Evolutionary conservation across 2,888 invertebrate genomes (phyloP), one percentile per base, ranked within the genome.

Genomic region (Trichopria drosophilae): DNA sequence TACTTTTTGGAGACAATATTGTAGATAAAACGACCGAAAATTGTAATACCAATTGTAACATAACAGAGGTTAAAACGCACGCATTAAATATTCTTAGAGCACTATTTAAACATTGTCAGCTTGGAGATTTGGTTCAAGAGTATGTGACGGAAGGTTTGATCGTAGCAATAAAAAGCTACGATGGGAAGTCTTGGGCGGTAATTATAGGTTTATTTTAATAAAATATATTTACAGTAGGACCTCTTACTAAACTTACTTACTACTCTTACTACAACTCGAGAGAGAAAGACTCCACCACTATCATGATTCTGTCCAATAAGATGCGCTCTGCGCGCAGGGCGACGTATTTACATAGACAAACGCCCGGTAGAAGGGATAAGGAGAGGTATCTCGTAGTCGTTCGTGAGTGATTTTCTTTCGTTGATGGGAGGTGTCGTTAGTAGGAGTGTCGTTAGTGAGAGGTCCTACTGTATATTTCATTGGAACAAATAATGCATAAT

Each of bases 51-150:
- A 20, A 51, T 12, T 51, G 52, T 29, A 37, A 55, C 41, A 43
- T 46, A 12, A 53, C 53, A n/a, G 53, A 83, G 49, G 78, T 81
- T 0, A 80, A 85, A 51, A 83, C 87, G 23, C 96, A 95, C 76
- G 84, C 89, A n/a, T 75, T 92, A 62, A 95, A 97, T 75, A 88
- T 94, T 44, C 77, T 96, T 59, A 80, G 94, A 58, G 86, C 90
- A 0, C 73, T 97, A 29, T 89, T 85, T 69, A 82, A 89, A 24
- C 87, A 90, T 73, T 82, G 89, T 3, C 81, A 85, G 58, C 79
- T 97, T 29, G 85, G 86, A 10, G 90, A 90, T 54, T 76, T 82
- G 51, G 84, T 89, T 0, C 79, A 81, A 32, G 80, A 83, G 3
- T 88, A 84, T 73, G 82, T 90, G 7, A 84, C 83, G 0, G 80